Conservation (phyloP, 2,113 vertebrate genomes). For the Okapia johnstoni region DNA sequence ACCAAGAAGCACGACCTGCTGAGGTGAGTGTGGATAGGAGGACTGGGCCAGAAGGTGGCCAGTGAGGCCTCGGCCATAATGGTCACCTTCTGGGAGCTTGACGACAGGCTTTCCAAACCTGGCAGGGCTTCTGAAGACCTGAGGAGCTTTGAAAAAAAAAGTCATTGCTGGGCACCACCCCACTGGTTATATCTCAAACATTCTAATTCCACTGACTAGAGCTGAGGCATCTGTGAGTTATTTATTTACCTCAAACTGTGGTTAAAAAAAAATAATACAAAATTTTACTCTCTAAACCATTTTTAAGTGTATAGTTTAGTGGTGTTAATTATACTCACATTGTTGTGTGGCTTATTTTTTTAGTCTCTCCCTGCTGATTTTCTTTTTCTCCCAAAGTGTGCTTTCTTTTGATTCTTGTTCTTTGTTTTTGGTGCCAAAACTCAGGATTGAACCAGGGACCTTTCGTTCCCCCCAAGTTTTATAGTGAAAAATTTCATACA, state of each 20-base stretch:
- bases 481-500: background rate
- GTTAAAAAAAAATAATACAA: background rate
- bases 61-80: background rate
- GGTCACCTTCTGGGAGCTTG: background rate
- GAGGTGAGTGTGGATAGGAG: slow-evolving; percentile 79
- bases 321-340: background rate
- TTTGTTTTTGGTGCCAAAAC: background rate
- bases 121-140: background rate
- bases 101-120: background rate
- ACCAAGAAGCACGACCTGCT: slow-evolving; percentile 95
- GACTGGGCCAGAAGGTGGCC: accelerated
- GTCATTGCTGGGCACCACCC: background rate
- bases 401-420: background rate
- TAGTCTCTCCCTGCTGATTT: background rate
- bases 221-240: background rate
- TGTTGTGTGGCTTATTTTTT: background rate
- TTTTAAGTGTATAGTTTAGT: background rate
- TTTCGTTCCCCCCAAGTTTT: background rate
- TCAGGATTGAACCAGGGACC: background rate
- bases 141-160: background rate
- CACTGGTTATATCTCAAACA: background rate
- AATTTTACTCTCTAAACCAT: background rate
- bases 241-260: background rate
- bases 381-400: background rate
- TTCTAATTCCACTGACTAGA: background rate